Evolutionary conservation across 2,888 invertebrate genomes (phyloP).

Genomic region (Nudaria mundana): DNA sequence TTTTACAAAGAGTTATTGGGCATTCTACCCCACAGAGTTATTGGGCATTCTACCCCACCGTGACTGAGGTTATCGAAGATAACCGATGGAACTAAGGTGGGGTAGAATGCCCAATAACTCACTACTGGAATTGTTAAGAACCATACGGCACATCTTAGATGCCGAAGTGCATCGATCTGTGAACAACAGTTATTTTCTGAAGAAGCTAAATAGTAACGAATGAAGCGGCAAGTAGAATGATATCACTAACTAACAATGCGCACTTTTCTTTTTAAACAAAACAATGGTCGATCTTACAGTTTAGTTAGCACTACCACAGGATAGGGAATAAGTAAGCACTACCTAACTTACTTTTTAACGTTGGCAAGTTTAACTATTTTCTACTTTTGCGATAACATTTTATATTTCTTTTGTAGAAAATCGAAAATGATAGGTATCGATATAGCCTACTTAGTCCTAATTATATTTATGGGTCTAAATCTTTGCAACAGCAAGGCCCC

Average conservation of each 20-base stretch:
- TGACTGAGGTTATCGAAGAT: too few species aligned
- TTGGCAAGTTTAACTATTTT: background rate
- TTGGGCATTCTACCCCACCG: too few species aligned
- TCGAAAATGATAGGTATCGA: slow-evolving; percentile 25
- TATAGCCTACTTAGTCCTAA: too few species aligned
- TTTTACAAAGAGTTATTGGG: too few species aligned
- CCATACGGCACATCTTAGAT: slow-evolving; percentile 25
- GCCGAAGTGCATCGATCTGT: slow-evolving; percentile 30
- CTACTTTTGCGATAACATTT: background rate
- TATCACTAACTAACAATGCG: slow-evolving; percentile 8
- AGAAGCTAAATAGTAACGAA: slow-evolving; percentile 20
- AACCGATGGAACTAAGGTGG: too few species aligned
- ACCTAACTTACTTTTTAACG: slow-evolving; percentile 19
- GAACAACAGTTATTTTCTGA: slow-evolving; percentile 45
- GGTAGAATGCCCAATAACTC: too few species aligned
- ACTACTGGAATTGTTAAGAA: slow-evolving; percentile 23
- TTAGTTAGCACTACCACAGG: too few species aligned
- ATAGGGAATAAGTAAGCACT: too few species aligned
- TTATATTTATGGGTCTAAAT: slow-evolving; percentile 40
- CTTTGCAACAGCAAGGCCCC: slow-evolving; percentile 36
- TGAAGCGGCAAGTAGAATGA: slow-evolving; percentile 23
- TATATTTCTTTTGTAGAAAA: too few species aligned
- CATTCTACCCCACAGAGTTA: too few species aligned
- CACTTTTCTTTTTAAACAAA: slow-evolving; percentile 14
- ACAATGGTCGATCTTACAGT: slow-evolving; percentile 14